phyloP scores from a whole-genome alignment of 2,797 vertebrate genomes.

The Notoglanidium macrostoma region DNA sequence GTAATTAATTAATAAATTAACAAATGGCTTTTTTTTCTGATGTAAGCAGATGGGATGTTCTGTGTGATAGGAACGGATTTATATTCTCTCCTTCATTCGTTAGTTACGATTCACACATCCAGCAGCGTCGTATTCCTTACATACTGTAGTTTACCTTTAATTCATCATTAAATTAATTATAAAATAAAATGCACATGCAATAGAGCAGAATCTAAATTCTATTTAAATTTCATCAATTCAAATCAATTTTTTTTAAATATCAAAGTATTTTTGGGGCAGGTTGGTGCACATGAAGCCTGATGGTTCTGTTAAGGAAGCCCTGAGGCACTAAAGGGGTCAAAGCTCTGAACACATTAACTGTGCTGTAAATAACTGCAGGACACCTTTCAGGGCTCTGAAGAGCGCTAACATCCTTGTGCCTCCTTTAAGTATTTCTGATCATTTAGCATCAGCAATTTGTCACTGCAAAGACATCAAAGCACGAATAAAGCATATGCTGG shows the following conservation, averaged over 20 bases:
- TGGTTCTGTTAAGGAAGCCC: background rate
- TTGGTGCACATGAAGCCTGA: background rate
- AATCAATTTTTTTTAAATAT: too few relatives aligned
- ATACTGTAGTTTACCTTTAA: background rate
- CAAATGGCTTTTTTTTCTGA: background rate
- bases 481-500: background rate
- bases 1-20: background rate
- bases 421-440: background rate
- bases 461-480: conserved; percentile 3
- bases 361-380: conserved; percentile 2
- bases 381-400: background rate
- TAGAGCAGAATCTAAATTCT: background rate
- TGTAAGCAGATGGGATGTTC: background rate
- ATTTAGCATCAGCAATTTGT: conserved; percentile 5
- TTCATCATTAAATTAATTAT: background rate
- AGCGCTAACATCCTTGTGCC: background rate
- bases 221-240: too few relatives aligned
- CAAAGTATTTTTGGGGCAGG: background rate
- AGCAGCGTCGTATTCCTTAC: background rate
- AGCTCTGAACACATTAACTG: background rate
- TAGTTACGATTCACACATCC: background rate
- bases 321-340: background rate
- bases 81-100: background rate
- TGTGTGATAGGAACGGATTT: background rate
- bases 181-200: background rate